Percentiles rank a stretch among this genome's conserved stretches.
Conservation (phyloP, 2,888 invertebrate genomes). For the Agrochola macilenta region DNA sequence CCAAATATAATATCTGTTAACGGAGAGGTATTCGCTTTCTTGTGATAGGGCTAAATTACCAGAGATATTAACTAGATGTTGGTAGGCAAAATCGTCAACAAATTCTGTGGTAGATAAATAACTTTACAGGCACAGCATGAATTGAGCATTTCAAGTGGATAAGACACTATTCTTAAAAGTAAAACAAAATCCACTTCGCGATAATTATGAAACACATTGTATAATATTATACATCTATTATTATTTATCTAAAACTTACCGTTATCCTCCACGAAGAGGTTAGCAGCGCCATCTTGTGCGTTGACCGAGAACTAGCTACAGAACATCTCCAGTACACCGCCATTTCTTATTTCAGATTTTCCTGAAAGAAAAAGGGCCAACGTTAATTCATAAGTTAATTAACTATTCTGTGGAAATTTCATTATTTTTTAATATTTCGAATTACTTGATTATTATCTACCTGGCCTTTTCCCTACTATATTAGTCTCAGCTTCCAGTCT, state of each 20-base stretch:
- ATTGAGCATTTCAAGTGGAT: neutral
- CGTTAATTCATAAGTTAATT: neutral
- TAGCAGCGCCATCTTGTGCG: constrained; percentile 42
- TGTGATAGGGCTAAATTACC: neutral
- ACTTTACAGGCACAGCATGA: too few species aligned
- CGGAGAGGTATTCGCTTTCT: neutral
- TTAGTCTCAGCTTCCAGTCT: neutral
- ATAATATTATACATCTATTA: neutral
- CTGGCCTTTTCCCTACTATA: neutral
- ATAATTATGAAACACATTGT: neutral
- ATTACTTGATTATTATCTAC: neutral
- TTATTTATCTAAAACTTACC: constrained; percentile 20
- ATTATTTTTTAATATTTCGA: too few species aligned
- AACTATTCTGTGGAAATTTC: neutral
- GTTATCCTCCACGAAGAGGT: neutral
- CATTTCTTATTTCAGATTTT: neutral
- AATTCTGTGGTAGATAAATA: neutral
- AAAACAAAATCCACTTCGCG: neutral
- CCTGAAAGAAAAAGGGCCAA: constrained; percentile 20
- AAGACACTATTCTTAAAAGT: neutral
- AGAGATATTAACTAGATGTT: neutral
- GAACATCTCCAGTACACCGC: neutral
- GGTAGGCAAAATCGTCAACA: neutral
- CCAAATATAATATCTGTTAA: too few species aligned
- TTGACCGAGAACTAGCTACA: constrained; percentile 8